Evolutionary conservation across 1,140 invertebrate species (phyloP), one percentile per base, ranked within the genome.

Genomic region (Stegodyphus dumicola): DNA sequence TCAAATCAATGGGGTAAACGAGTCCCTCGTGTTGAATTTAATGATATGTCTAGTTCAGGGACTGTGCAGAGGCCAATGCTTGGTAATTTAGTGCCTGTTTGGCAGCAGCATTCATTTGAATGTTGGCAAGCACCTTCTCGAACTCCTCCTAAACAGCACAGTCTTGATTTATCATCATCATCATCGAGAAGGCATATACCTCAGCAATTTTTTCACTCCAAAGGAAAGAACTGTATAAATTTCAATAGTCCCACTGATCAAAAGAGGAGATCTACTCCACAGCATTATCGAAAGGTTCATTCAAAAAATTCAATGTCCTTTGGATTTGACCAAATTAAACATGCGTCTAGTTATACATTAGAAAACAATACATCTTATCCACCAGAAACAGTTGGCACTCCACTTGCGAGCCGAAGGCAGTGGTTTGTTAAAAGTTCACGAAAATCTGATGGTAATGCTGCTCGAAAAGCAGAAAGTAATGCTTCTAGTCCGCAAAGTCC

Each of bases 211-310:
- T 60, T 56, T 17, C 75, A 78, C n/a, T 75, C 80, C 49, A 76
- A 84, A 56, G 75, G 75, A 0, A 86, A 86, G 66, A 86, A 76
- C 33, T 99, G 98, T 91, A 95, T 99, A 48, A 99, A 99, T 91
- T 99, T 99, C 91, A 99, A 98, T 92, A 94, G 97, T 70, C 95
- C 96, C 0, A 94, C 98, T 87, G 92, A 92, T 80, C 87, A 89
- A 51, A 90, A 89, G 73, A 94, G 96, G 83, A 13, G 90, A 90
- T 56, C 89, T 88, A 80, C 75, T 11, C 69, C 73, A 11, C 65
- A 86, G 17, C 75, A 77, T 66, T 78, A 86, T 49, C 18, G 56
- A 33, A 85, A 85, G 64, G n/a, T 76, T 54, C 73, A 75, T 13
- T 64, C 76, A 11, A 78, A 86, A 73, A 78, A 86, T 17, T 86